Conservation (phyloP, 2,797 vertebrate species). For the Acanthopagrus latus region DNA sequence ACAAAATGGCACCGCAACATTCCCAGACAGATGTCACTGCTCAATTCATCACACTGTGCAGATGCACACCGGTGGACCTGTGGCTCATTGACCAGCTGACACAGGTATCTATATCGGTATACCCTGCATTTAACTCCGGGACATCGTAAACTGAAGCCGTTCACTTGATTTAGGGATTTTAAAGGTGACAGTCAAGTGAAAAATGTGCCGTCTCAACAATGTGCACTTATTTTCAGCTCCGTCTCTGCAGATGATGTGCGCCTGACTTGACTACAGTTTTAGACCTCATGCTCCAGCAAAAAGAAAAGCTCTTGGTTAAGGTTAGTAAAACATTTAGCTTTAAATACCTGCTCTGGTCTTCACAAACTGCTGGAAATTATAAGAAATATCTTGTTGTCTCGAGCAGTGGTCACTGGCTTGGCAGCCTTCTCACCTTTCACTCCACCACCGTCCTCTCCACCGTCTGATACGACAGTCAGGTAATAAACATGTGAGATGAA, state of each 20-base stretch:
- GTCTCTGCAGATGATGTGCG: not conserved
- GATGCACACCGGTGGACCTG: conserved; percentile 45
- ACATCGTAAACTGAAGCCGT: conserved; percentile 28
- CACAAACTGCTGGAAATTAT: no score
- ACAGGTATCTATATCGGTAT: conserved; percentile 49
- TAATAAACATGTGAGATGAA: no score
- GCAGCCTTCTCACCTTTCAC: no score
- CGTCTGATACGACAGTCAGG: no score
- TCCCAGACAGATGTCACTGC: conserved; percentile 58
- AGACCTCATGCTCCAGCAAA: no score
- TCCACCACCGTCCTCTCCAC: no score
- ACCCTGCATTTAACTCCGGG: conserved; percentile 31
- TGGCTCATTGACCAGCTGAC: conserved; percentile 66
- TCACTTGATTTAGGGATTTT: conserved; percentile 12
- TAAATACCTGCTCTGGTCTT: no score
- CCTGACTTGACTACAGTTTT: no score
- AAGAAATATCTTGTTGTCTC: no score
- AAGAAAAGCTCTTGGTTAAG: no score
- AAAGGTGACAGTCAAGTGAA: conserved; percentile 14
- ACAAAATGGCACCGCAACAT: conserved; percentile 37
- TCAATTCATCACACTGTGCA: conserved; percentile 69
- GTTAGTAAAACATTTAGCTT: no score
- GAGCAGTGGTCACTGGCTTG: no score
- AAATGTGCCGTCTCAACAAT: conserved; percentile 43
- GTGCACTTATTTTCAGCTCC: conserved; percentile 35